Percentiles rank a stretch among this genome's conserved stretches.
phyloP scores from a whole-genome alignment of 2,113 vertebrate species.

The Todiramphus saurophagus region DNA sequence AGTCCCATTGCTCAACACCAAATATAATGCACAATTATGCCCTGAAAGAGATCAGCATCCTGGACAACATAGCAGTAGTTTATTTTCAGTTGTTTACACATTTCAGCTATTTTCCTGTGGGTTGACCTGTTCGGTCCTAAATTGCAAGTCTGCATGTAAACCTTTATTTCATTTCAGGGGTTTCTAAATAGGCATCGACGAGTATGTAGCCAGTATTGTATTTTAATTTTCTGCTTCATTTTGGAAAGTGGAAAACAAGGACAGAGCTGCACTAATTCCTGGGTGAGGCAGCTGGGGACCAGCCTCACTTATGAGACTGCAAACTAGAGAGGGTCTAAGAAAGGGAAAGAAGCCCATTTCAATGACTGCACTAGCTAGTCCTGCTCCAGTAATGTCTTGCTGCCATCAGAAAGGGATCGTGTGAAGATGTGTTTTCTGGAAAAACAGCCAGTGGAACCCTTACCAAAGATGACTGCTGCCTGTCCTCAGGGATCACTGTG shows the following conservation, averaged over 20 bases:
- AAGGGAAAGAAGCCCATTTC: neutral
- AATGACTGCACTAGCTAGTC: neutral
- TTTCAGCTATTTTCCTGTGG: neutral
- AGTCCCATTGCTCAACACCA: neutral
- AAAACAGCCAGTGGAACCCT: neutral
- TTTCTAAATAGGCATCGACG: neutral
- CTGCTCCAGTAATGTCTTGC: neutral
- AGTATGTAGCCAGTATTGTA: neutral
- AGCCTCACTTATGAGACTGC: neutral
- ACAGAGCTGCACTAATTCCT: neutral
- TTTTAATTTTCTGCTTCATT: neutral
- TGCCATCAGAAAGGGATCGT: neutral
- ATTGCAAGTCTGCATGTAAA: neutral
- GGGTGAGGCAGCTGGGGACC: neutral
- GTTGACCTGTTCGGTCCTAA: neutral
- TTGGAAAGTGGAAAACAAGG: neutral
- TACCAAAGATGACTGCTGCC: neutral
- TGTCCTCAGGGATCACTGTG: neutral
- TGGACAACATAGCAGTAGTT: neutral
- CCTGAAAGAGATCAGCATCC: neutral
- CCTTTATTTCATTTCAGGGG: neutral
- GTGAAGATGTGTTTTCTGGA: neutral
- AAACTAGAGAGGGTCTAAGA: neutral
- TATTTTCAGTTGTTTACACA: slow-evolving; percentile 24
- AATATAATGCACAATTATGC: neutral